Percentiles rank a stretch among this genome's conserved stretches.
Evolutionary conservation across 1,140 invertebrate species (phyloP).

Genomic region (Tigriopus japonicus): DNA sequence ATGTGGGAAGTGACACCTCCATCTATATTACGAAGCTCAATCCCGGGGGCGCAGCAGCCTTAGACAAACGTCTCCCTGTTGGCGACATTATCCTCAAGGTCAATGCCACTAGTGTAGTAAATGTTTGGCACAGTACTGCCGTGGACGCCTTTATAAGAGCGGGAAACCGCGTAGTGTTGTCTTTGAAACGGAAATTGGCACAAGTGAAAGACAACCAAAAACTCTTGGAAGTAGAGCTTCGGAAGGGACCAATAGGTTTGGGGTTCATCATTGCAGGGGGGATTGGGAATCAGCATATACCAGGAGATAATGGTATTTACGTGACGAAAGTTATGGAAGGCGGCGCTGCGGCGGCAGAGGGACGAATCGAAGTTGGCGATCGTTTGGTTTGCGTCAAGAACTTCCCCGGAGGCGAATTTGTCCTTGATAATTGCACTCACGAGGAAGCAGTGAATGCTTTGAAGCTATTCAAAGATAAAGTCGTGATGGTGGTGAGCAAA

Average conservation of each 20-base stretch:
- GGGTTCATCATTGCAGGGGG: constrained; percentile 96
- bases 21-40: constrained; percentile 99
- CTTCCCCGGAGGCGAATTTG: constrained; percentile 64
- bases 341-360: constrained; percentile 81
- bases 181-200: constrained; percentile 33
- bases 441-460: constrained; percentile 91
- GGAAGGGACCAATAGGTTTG: constrained; percentile 58
- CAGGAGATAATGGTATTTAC: constrained; percentile 94
- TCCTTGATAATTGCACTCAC: constrained; percentile 88
- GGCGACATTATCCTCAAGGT: constrained; percentile 75
- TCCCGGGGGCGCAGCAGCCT: constrained; percentile 83
- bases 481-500: constrained; percentile 65
- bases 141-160: constrained; percentile 90
- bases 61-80: constrained; percentile 63
- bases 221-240: constrained; percentile 57
- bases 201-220: constrained; percentile 35
- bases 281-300: constrained; percentile 51
- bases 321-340: constrained; percentile 96
- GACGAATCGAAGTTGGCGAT: constrained; percentile 75
- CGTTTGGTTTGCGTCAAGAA: constrained; percentile 79
- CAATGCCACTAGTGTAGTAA: constrained; percentile 71
- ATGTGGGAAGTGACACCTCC: constrained; percentile 45
- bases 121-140: constrained; percentile 76
- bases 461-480: constrained; percentile 78
- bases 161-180: constrained; percentile 78